Base-by-base conservation (phyloP, 2,113 vertebrate species). In the Myiopsitta monachus region DNA sequence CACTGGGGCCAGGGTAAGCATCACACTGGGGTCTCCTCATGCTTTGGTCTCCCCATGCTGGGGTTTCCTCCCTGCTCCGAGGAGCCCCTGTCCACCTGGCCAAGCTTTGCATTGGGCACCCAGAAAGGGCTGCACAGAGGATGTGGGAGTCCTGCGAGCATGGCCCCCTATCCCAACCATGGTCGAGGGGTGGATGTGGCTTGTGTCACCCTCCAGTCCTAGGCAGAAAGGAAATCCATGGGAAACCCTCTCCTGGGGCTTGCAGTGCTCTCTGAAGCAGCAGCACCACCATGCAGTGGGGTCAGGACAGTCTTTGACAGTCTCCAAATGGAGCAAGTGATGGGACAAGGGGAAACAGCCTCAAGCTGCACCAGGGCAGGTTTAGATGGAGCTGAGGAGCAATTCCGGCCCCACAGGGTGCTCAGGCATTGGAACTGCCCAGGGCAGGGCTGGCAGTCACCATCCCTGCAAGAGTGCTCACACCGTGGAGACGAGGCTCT, bases 401-500 rank as follows among this genome's bases (percentile, higher is more conserved):
- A 23, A 2, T 57, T 57, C 54, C 31, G 33, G 1, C 31, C 54
- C 30, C 54, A 57, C 1, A n/a, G 55, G 55, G 55, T 57, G 31
- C 55, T n/a, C 31, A 22, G 55, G 55, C 55, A 57, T 33, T 57
- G 55, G 31, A 9, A 22, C 55, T 57, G 55, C 55, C 31, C 55
- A 6, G 55, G 31, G 31, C 55, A 57, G 19, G 7, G 31, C 31
- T 57, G 31, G 8, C n/a, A 57, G 55, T 4, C 55, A 57, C 31
- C 31, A 1, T 8, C 31, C 31, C 55, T 57, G 55, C 12, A 22
- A n/a, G 4, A 9, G 55, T 4, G 14, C 55, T n/a, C 33, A n/a
- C 13, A 1, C 18, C 0, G 1, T n/a, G 33, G 21, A 23, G 55
- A 22, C 0, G 13, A 59, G 33, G 21, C 21, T n/a, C 55, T 59